These are phyloP conservation scores for Philypnodon macrostomus DNA, from an alignment of 2,797 vertebrate genomes.

Conservation along the genomic window DNA sequence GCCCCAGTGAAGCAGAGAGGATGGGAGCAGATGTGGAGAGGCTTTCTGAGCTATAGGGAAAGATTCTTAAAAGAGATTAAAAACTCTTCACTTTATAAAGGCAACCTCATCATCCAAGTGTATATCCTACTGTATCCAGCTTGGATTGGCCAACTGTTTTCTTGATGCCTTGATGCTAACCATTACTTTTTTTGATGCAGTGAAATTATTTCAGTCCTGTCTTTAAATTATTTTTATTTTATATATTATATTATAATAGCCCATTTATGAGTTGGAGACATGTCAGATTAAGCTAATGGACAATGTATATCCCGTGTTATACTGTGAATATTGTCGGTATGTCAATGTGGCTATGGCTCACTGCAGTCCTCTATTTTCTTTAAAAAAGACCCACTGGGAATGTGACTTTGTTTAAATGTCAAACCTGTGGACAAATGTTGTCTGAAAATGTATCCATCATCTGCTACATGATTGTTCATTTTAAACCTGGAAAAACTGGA, in stretches of 20 bases:
- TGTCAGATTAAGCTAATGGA: no score
- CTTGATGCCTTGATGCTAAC: no score
- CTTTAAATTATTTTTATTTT: no score
- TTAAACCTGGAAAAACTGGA: neutral
- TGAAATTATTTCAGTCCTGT: no score
- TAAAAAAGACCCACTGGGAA: slow-evolving; percentile 54
- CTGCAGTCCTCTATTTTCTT: slow-evolving; percentile 37
- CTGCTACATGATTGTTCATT: neutral
- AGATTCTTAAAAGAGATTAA: slow-evolving; percentile 70
- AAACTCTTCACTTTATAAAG: slow-evolving; percentile 63
- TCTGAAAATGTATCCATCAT: slow-evolving; percentile 29
- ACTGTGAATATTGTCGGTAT: no score
- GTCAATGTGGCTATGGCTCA: slow-evolving; percentile 41
- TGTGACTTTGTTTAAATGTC: slow-evolving; percentile 42
- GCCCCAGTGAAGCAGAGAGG: slow-evolving; percentile 81
- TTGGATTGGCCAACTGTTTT: no score
- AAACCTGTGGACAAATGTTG: slow-evolving; percentile 29
- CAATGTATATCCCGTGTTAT: no score
- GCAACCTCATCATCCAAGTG: slow-evolving; percentile 31
- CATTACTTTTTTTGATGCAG: no score
- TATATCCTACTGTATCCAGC: slow-evolving; percentile 17
- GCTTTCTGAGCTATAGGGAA: slow-evolving; percentile 67
- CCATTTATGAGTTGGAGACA: no score
- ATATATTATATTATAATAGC: no score
- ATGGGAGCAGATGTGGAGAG: slow-evolving; percentile 68